phyloP scores from a whole-genome alignment of 2,888 invertebrate species.

The Dromius quadrimaculatus region DNA sequence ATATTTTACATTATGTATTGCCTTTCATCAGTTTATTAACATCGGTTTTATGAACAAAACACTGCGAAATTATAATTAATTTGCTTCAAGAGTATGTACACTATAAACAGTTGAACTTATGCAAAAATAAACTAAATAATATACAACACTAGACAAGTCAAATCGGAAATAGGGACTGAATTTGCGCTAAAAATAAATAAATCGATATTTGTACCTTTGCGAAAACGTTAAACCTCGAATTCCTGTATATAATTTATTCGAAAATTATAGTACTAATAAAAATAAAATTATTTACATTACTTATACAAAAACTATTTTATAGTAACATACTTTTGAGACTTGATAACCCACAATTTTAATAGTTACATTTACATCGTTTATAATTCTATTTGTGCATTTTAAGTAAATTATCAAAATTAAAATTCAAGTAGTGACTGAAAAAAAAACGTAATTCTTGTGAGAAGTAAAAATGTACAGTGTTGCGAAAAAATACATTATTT shows the following conservation, averaged over 20 bases:
- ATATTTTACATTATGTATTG: slow-evolving; percentile 36
- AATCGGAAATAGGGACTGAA: not conserved
- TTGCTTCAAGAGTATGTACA: slow-evolving; percentile 33
- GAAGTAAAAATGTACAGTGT: not conserved
- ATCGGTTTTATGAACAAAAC: slow-evolving; percentile 37
- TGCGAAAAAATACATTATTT: not conserved
- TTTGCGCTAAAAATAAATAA: slow-evolving; percentile 43
- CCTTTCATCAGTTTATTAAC: slow-evolving; percentile 39
- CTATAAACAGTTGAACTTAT: slow-evolving; percentile 38
- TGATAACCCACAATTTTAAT: slow-evolving; percentile 44
- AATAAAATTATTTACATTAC: slow-evolving; percentile 47
- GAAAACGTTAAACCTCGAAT: slow-evolving; percentile 20
- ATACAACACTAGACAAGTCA: not conserved
- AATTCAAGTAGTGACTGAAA: slow-evolving; percentile 47
- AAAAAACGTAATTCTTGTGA: slow-evolving; percentile 3
- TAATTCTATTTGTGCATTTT: slow-evolving; percentile 46
- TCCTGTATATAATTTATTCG: slow-evolving; percentile 46
- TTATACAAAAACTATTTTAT: slow-evolving; percentile 51
- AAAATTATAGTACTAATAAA: slow-evolving; percentile 46
- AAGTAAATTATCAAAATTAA: slow-evolving; percentile 48
- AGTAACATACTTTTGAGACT: slow-evolving; percentile 50
- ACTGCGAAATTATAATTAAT: slow-evolving; percentile 26
- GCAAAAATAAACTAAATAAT: not conserved
- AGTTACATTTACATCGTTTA: slow-evolving; percentile 44
- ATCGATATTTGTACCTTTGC: slow-evolving; percentile 39